Base-by-base conservation (phyloP, 2,797 vertebrate species). In the Sebastolobus alascanus region DNA sequence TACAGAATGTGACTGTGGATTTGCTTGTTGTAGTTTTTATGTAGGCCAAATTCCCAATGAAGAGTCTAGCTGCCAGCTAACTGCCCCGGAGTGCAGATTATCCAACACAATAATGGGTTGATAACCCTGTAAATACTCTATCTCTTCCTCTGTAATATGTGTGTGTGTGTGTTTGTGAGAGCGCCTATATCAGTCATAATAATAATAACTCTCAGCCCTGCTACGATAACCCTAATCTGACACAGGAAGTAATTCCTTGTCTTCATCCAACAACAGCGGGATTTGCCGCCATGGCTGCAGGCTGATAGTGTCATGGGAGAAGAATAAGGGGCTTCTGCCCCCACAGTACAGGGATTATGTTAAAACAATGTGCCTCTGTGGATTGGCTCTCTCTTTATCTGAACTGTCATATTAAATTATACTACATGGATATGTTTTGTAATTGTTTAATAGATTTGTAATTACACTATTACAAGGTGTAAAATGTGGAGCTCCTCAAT, bases 161-260 rank as follows among this genome's bases (percentile, higher is more conserved):
- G 61, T 16, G 52, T 11, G 55, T 20, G 58, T 52, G 63, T 54
- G 55, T 59, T 40, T 50, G 38, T 29, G 58, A 40, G 72, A 38
- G 80, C 64, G 65, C 63, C 70, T 87, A 82, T 90, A 87, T 90
- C 83, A 86, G 84, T 90, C 91, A 94, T 83, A 92, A 87, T 93
- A 94, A 93, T 92, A 90, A 93, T 92, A 93, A 91, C 83, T 88
- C 86, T 90, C 85, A 90, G 90, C 88, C 75, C 37, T 20, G 83
- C 65, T 67, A 89, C 74, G 89, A 94, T 93, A 92, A 85, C 89
- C 91, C 82, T 94, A 93, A 95, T 94, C 92, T 94, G 91, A 90
- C 93, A 92, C 78, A 91, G 86, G 90, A 95, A 95, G 93, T 94
- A 91, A 95, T 92, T 93, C 91, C 90, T 88, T 83, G 88, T 90